Percentiles rank a stretch among this genome's conserved stretches.
These are phyloP conservation scores for Drosophila leontia DNA, from an alignment of 1,140 invertebrate genomes.

Conservation along the genomic window DNA sequence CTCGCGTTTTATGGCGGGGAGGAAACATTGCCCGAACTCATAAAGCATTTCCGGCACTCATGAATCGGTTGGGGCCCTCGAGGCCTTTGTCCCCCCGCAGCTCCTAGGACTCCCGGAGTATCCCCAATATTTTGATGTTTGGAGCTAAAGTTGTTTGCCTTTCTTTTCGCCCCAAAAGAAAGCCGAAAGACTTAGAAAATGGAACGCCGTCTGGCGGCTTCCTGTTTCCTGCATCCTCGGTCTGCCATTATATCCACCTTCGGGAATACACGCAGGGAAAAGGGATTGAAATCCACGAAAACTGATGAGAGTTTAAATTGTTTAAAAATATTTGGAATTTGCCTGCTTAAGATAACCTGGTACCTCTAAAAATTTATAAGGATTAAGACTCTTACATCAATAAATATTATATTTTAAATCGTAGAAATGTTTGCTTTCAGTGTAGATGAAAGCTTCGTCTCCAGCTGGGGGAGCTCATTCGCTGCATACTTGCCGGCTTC, in stretches of 20 bases:
- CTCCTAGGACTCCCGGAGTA: constrained; percentile 9
- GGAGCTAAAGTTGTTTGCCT: constrained; percentile 56
- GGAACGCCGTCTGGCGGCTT: constrained; percentile 63
- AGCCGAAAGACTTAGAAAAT: constrained; percentile 63
- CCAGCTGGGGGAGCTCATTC: constrained; percentile 25
- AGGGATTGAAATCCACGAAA: not conserved
- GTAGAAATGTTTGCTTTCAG: not conserved
- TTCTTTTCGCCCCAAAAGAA: constrained; percentile 36
- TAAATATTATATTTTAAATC: not conserved
- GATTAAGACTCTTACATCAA: not conserved
- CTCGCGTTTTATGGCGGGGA: constrained; percentile 60
- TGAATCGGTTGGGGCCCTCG: constrained; percentile 60
- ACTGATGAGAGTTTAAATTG: not conserved
- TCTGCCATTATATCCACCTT: constrained; percentile 70
- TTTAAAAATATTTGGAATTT: no score
- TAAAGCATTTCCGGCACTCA: constrained; percentile 81
- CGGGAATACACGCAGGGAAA: constrained; percentile 8
- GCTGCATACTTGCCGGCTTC: constrained; percentile 39
- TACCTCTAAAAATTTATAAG: not conserved
- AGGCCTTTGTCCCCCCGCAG: constrained; percentile 30
- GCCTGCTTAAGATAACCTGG: no score
- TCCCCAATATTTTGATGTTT: constrained; percentile 45
- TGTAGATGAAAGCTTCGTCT: constrained; percentile 12
- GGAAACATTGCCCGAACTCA: constrained; percentile 71
- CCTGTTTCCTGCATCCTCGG: constrained; percentile 57